A percentile compares a stretch with the other conserved stretches of the same genome.
Conservation (phyloP, 2,888 invertebrate species). For the Campoletis raptor region DNA sequence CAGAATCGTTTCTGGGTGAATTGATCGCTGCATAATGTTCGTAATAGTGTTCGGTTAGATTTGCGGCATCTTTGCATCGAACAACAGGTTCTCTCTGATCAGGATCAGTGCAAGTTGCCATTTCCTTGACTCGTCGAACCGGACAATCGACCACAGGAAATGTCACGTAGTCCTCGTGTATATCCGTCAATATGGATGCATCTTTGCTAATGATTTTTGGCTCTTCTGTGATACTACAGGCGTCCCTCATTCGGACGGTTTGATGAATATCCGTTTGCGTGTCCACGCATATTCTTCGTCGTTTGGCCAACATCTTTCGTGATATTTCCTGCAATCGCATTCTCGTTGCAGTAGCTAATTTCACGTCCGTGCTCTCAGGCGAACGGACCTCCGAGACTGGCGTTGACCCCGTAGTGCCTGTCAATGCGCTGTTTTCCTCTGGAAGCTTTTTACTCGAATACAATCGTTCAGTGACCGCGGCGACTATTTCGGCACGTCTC, state of each 20-base stretch:
- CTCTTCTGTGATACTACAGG: constrained; percentile 76
- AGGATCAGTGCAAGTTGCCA: constrained; percentile 78
- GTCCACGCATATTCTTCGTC: constrained; percentile 79
- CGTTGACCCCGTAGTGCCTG: constrained; percentile 57
- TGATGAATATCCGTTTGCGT: constrained; percentile 79
- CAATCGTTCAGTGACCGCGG: constrained; percentile 89
- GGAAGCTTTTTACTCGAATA: constrained; percentile 85
- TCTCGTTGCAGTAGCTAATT: constrained; percentile 75
- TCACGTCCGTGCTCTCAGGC: constrained; percentile 77
- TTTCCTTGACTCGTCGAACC: constrained; percentile 79
- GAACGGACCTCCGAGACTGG: constrained; percentile 75
- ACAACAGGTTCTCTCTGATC: constrained; percentile 65
- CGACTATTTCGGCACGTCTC: constrained; percentile 89
- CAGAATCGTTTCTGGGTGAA: constrained; percentile 77
- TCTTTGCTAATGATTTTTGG: constrained; percentile 73
- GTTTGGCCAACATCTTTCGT: constrained; percentile 81
- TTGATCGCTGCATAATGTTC: constrained; percentile 72
- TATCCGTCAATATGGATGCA: constrained; percentile 78
- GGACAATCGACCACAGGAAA: constrained; percentile 56
- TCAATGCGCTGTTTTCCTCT: constrained; percentile 73
- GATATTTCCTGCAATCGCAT: constrained; percentile 82
- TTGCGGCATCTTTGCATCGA: constrained; percentile 76
- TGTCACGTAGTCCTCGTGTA: constrained; percentile 73
- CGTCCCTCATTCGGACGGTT: constrained; percentile 78
- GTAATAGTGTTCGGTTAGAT: constrained; percentile 76